Evolutionary conservation across 2,888 invertebrate genomes (phyloP).

Genomic region (Laothoe populi): DNA sequence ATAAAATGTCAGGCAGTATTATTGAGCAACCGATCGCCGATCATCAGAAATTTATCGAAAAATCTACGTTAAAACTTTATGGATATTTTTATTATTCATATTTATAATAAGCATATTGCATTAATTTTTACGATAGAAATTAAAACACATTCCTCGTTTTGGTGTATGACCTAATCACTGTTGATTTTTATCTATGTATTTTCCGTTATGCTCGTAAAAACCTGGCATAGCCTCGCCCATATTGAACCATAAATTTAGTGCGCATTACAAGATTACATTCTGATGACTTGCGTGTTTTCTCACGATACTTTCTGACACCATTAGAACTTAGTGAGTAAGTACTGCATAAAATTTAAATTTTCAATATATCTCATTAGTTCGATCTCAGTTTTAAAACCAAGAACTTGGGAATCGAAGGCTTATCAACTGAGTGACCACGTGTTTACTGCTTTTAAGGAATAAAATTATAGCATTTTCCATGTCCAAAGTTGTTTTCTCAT

Average conservation of each 20-base stretch:
- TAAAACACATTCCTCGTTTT: neutral
- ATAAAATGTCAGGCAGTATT: too few species aligned
- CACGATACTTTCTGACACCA: slow-evolving; percentile 14
- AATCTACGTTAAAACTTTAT: neutral
- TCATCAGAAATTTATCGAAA: too few species aligned
- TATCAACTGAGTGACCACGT: slow-evolving; percentile 15
- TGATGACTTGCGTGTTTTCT: slow-evolving; percentile 13
- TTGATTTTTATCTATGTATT: slow-evolving; percentile 1
- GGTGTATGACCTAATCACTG: neutral
- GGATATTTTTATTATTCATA: neutral
- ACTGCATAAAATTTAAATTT: slow-evolving; percentile 24
- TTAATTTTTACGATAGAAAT: neutral
- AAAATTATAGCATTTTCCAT: neutral
- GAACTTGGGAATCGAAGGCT: neutral
- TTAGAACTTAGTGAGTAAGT: slow-evolving; percentile 20
- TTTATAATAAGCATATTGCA: neutral
- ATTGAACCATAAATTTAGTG: slow-evolving; percentile 14
- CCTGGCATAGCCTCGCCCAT: neutral
- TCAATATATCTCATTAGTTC: slow-evolving; percentile 19
- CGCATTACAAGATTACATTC: slow-evolving; percentile 15
- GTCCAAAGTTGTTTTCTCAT: neutral
- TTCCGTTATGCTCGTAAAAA: slow-evolving; percentile 13
- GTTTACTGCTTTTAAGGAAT: slow-evolving; percentile 12
- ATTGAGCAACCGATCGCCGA: too few species aligned
- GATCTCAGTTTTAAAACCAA: slow-evolving; percentile 13